Base-by-base conservation (phyloP, 1,140 invertebrate species). In the Drosophila melanica region DNA sequence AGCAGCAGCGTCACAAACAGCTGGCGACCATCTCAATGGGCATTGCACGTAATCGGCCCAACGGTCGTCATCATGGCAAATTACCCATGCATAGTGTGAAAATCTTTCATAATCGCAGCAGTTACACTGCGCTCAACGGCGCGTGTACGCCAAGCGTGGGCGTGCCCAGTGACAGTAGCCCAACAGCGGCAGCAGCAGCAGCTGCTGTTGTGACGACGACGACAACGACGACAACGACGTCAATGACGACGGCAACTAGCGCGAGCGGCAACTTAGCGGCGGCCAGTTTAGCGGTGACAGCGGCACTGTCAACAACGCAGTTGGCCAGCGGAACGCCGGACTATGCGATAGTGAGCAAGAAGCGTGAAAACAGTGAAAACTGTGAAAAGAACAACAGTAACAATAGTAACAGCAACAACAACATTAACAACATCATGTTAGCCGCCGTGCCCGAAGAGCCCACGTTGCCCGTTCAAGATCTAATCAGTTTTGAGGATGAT, bases 51-150 rank as follows among this genome's bases (percentile, higher is more conserved):
- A 91, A 91, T 82, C 77, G 90, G 27, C 62, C 60, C 67, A 75
- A 27, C 30, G 39, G 81, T 78, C 90, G 86, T 75, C 90, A 87
- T 75, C 90, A 87, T 48, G 55, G 64, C 57, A 91, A 91, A 91
- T 90, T 91, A 91, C 77, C 90, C 44, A 91, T 91, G 86, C 90
- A 91, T 79, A 90, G 90, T 87, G 90, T 91, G 55, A 91, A 91
- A 85, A 91, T 91, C 82, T 91, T 91, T 91, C 90, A 91, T 90
- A 91, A 91, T 91, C 90, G 90, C 73, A 91, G 71, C 69, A 90
- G 68, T 75, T 74, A 76, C 72, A 81, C 70, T 69, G 18, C 54
- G 35, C 37, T 59, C 65, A 62, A 12, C 44, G 53, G 51, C 64
- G 64, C 71, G 48, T 63, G 45, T 47, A 47, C 11, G 18, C 53